phyloP scores from a whole-genome alignment of 2,797 vertebrate species.

The Prunella strophiata region DNA sequence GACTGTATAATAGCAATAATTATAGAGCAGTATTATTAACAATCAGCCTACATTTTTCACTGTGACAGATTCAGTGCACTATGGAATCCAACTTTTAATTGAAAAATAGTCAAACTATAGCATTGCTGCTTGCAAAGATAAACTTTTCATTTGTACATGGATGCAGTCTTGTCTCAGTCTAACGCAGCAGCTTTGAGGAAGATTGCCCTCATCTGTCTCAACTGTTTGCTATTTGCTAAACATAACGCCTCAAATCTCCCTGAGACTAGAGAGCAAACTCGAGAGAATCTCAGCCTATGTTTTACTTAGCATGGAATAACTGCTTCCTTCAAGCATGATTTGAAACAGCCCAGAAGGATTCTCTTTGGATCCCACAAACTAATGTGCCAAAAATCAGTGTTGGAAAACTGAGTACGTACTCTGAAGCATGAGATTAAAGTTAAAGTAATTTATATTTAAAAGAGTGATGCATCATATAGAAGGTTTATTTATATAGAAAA shows the following conservation, averaged over 20 bases:
- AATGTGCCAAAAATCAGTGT: background rate
- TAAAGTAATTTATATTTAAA: background rate
- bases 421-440: background rate
- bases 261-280: background rate
- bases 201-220: constrained; percentile 51
- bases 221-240: constrained; percentile 32
- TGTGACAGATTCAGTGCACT: constrained; percentile 56
- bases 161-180: constrained; percentile 42
- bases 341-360: background rate
- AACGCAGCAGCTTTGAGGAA: constrained; percentile 42
- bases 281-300: background rate
- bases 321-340: background rate
- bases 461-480: background rate
- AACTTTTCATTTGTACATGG: constrained; percentile 48
- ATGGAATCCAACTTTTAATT: constrained; percentile 63
- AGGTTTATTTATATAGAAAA: background rate
- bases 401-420: background rate
- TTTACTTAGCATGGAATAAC: background rate
- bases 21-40: constrained; percentile 49
- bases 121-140: constrained; percentile 45
- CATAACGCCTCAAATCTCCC: constrained; percentile 8
- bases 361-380: background rate
- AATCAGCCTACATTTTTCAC: constrained; percentile 60
- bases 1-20: constrained; percentile 61
- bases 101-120: constrained; percentile 61